Conservation (phyloP, 2,888 invertebrate genomes). For the Andrena chrysosceles region DNA sequence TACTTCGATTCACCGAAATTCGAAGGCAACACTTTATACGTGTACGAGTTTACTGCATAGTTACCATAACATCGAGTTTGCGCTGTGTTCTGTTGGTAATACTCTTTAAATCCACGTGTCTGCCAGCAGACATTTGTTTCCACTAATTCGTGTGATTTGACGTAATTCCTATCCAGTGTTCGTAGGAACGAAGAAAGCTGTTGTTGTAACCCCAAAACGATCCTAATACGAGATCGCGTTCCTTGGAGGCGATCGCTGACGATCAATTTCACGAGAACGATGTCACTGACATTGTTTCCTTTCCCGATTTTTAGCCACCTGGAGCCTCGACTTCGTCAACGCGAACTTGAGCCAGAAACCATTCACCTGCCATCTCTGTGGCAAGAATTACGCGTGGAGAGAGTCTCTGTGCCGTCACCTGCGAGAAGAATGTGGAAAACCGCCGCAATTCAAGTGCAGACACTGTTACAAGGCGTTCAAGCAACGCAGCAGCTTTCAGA, state of each 20-base stretch:
- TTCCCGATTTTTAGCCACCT: slow-evolving; percentile 65
- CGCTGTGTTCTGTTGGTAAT: no score
- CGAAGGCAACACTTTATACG: no score
- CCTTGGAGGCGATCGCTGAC: not conserved
- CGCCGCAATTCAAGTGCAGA: slow-evolving; percentile 81
- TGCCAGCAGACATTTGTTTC: not conserved
- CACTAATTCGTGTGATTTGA: not conserved
- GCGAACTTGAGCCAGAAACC: slow-evolving; percentile 1
- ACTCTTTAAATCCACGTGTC: no score
- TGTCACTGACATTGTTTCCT: not conserved
- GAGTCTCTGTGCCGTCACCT: slow-evolving; percentile 85
- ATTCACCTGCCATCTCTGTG: slow-evolving; percentile 89
- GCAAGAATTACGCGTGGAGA: slow-evolving; percentile 90
- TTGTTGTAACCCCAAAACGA: no score
- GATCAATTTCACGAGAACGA: not conserved
- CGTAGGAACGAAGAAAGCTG: not conserved
- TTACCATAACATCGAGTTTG: no score
- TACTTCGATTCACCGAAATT: no score
- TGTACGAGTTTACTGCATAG: no score
- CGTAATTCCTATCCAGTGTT: not conserved
- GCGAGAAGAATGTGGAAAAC: slow-evolving; percentile 82
- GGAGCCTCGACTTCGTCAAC: not conserved
- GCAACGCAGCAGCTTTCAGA: slow-evolving; percentile 76
- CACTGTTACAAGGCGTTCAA: slow-evolving; percentile 81
- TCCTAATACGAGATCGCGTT: not conserved